Percentiles rank a stretch among this genome's conserved stretches.
Conservation (phyloP, 1,140 invertebrate genomes). For the Halesus radiatus region DNA sequence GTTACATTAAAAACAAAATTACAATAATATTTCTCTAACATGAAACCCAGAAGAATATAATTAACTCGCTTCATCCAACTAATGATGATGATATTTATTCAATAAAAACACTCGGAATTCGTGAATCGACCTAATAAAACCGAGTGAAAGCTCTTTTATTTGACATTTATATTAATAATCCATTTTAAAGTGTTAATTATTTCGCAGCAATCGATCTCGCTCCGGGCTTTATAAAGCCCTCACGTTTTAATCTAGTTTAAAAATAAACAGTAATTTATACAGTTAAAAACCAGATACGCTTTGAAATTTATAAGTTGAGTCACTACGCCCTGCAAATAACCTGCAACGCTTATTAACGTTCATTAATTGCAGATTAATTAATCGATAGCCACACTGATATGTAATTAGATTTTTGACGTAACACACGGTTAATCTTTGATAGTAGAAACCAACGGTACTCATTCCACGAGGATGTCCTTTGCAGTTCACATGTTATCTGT, state of each 20-base stretch:
- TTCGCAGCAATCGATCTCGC: too few species aligned
- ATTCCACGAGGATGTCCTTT: background rate
- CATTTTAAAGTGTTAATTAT: too few species aligned
- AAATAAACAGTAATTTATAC: constrained; percentile 22
- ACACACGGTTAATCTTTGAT: constrained; percentile 26
- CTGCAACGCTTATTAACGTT: constrained; percentile 34
- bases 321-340: constrained; percentile 23
- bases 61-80: too few species aligned
- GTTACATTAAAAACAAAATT: too few species aligned
- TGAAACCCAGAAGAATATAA: too few species aligned
- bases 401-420: constrained; percentile 53
- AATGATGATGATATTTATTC: too few species aligned
- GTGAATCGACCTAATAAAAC: too few species aligned
- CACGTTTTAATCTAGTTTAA: constrained; percentile 14
- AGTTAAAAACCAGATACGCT: constrained; percentile 8
- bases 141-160: too few species aligned
- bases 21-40: too few species aligned
- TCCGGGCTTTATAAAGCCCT: background rate
- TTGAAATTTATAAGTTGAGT: constrained; percentile 21
- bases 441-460: background rate
- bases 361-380: constrained; percentile 56
- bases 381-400: constrained; percentile 54
- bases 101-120: too few species aligned
- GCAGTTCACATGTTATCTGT: background rate
- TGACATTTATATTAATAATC: too few species aligned